Base-by-base conservation (phyloP, 2,888 invertebrate genomes). In the Busseola fusca region DNA sequence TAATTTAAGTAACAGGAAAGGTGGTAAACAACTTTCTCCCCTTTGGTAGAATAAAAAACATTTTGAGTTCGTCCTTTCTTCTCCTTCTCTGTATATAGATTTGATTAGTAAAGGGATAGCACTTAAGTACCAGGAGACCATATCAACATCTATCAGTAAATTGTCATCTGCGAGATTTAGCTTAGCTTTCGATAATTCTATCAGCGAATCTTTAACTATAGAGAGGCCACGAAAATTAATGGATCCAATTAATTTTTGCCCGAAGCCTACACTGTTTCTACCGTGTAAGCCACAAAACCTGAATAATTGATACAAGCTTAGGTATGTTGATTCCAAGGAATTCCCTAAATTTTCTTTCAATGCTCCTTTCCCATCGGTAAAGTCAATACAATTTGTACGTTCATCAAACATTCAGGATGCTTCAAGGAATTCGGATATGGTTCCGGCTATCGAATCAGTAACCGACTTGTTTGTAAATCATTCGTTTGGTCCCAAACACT, bases 361-460 rank as follows among this genome's bases (percentile, higher is more conserved):
- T 50, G 34, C 54, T 60, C 45, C 25, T 52, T 83, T 62, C 16
- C 52, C n/a, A 56, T 69, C 27, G 54, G 62, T 69, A 72, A 16
- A 62, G 74, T 82, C 73, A 76, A 80, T 76, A 79, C 69, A 71
- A 71, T 84, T 82, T 83, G 71, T 69, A 40, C 42, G 21, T 12
- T 54, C 56, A 84, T 83, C 57, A 79, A 82, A 73, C 71, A 83
- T 82, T 74, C 73, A 82, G 34, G 30, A 63, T n/a, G 14, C 21
- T 70, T 84, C 71, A 68, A 67, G 64, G 69, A 73, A 74, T 74
- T 73, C 54, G 57, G 42, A 50, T 62, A 62, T 67, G 21, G 34
- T 45, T 27, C 48, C 64, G 21, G 21, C 54, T 40, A 64, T 58
- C 52, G 62, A 72, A 69, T 69, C 69, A 52, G 37, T 42, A 60